These are phyloP conservation scores for Eubasilissa regina DNA, from an alignment of 1,140 invertebrate species.

Conservation along the genomic window DNA sequence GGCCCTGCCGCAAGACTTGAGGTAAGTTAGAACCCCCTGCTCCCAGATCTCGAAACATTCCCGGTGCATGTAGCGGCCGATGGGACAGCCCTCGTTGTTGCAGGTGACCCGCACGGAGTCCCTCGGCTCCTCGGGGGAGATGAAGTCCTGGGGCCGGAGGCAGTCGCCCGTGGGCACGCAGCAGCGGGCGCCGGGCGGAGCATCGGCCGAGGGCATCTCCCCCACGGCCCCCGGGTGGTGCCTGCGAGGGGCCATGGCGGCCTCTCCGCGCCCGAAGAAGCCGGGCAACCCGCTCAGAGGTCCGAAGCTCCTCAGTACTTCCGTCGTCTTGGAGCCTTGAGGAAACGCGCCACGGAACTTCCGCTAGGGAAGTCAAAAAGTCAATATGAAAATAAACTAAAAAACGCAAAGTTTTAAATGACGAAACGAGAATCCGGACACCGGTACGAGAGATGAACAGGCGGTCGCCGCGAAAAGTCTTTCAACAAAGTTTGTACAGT, in stretches of 20 bases:
- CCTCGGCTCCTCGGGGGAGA: conserved; percentile 80
- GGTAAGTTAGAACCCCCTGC: conserved; percentile 86
- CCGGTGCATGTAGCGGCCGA: conserved; percentile 94
- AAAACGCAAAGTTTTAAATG: conserved; percentile 1
- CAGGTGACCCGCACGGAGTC: conserved; percentile 92
- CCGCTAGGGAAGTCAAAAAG: background rate
- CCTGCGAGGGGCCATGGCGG: conserved; percentile 70
- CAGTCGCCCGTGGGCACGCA: conserved; percentile 88
- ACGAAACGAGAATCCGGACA: background rate
- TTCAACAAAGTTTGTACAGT: conserved; percentile 24
- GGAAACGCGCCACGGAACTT: conserved; percentile 8
- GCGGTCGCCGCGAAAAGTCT: conserved; percentile 64
- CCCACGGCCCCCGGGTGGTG: conserved; percentile 66
- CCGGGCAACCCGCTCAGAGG: conserved; percentile 34
- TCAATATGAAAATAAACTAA: background rate
- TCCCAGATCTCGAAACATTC: conserved; percentile 97
- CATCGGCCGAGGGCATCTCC: conserved; percentile 63
- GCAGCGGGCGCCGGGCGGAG: conserved; percentile 71
- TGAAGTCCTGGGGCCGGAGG: conserved; percentile 74
- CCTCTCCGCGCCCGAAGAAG: conserved; percentile 28
- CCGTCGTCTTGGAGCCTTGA: conserved; percentile 29
- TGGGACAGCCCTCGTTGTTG: conserved; percentile 93
- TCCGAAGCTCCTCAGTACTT: conserved; percentile 14
- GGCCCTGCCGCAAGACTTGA: conserved; percentile 91
- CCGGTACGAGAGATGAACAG: conserved; percentile 34